Evolutionary conservation across 2,113 vertebrate species (phyloP).

Genomic region (Actenoides lindsayi): DNA sequence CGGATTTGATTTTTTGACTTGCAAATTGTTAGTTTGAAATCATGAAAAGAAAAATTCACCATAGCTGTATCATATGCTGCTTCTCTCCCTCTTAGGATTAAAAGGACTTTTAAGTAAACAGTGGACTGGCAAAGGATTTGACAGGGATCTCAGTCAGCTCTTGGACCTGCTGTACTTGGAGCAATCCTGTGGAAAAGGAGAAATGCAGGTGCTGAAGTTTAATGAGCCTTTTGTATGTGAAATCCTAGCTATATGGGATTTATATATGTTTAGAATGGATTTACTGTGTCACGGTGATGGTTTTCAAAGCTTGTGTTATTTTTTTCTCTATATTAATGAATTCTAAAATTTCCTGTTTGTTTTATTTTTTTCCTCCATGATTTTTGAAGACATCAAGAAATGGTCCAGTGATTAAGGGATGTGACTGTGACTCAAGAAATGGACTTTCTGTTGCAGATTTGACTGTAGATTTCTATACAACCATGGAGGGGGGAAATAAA

Average conservation of each 20-base stretch:
- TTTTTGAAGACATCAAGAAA: not conserved
- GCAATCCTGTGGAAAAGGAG: conserved; percentile 46
- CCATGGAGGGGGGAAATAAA: fast-evolving
- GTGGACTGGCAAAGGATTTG: conserved; percentile 89
- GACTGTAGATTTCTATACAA: not conserved
- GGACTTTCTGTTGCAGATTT: not conserved
- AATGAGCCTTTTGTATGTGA: not conserved
- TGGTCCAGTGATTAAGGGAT: not conserved
- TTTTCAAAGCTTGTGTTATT: not conserved
- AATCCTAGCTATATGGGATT: not conserved
- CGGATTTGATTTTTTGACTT: not conserved
- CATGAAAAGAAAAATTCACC: not conserved
- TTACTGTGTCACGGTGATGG: not conserved
- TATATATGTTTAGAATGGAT: not conserved
- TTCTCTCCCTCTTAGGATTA: conserved; percentile 78
- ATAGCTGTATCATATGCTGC: not conserved
- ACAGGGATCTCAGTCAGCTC: conserved; percentile 81
- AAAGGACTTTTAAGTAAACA: conserved; percentile 84
- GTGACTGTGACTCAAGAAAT: not conserved
- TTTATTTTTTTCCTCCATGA: not conserved
- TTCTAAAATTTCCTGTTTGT: not conserved
- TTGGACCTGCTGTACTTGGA: conserved; percentile 71
- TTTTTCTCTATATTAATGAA: not conserved
- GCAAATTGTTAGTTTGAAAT: not conserved
- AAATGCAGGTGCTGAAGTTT: conserved; percentile 75